Conservation (phyloP, 1,140 invertebrate genomes). For the Lepeophtheirus salmonis region DNA sequence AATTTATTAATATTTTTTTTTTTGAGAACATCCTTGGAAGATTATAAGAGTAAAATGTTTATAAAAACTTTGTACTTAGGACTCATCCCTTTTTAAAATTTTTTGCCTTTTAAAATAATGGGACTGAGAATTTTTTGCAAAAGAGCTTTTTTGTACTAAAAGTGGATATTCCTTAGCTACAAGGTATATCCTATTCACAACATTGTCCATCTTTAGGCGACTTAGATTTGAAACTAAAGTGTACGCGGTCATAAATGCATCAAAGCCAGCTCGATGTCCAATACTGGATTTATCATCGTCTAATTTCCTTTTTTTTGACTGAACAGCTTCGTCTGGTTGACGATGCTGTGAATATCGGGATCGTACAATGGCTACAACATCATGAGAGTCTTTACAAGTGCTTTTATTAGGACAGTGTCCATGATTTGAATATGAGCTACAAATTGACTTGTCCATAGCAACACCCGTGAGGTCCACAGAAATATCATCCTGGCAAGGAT, state of each 20-base stretch:
- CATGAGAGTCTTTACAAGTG: constrained; percentile 27
- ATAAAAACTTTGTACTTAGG: neutral
- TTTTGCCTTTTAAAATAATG: neutral
- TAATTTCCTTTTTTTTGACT: constrained; percentile 19
- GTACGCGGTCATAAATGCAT: constrained; percentile 34
- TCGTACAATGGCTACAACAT: constrained; percentile 27
- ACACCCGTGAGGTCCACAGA: neutral
- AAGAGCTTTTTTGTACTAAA: neutral
- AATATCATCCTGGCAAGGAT: neutral
- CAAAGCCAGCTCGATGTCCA: constrained; percentile 31
- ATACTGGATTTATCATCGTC: constrained; percentile 19
- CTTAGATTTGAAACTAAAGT: constrained; percentile 26
- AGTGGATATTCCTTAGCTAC: constrained; percentile 11
- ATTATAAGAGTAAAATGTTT: neutral
- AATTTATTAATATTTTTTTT: no score
- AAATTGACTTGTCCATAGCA: constrained; percentile 15
- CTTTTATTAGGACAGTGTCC: constrained; percentile 27
- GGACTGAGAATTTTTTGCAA: neutral
- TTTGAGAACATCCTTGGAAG: no score
- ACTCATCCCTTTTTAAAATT: neutral
- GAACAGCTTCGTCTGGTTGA: neutral
- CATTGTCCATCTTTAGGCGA: neutral
- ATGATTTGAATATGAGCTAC: constrained; percentile 21
- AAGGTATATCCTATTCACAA: constrained; percentile 8
- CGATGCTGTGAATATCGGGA: neutral